phyloP scores from a whole-genome alignment of 2,888 invertebrate species.

The Cerceris rybyensis region DNA sequence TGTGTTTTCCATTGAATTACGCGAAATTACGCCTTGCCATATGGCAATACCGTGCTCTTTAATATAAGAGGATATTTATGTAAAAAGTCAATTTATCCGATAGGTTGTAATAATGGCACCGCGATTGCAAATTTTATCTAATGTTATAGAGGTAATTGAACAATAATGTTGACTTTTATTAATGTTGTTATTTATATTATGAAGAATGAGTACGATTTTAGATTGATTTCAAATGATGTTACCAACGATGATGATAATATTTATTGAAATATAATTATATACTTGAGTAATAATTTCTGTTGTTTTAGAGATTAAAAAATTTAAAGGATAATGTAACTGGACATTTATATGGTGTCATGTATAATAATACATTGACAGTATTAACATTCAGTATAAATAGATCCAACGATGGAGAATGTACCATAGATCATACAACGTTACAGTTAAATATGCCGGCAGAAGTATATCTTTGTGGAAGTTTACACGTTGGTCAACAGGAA shows the following conservation, averaged over 20 bases:
- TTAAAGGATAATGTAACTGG: slow-evolving; percentile 86
- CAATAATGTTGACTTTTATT: not conserved
- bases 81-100: slow-evolving; percentile 13
- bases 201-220: not conserved
- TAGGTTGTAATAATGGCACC: slow-evolving; percentile 85
- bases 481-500: slow-evolving; percentile 86
- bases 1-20: slow-evolving; percentile 22
- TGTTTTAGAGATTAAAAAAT: slow-evolving; percentile 86
- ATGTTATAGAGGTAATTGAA: slow-evolving; percentile 86
- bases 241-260: too few species aligned
- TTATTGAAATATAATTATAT: not conserved
- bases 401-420: slow-evolving; percentile 82
- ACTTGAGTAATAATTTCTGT: not conserved
- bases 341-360: slow-evolving; percentile 89
- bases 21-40: slow-evolving; percentile 39
- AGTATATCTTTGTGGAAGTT: slow-evolving; percentile 89
- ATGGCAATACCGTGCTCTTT: slow-evolving; percentile 30
- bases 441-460: slow-evolving; percentile 89
- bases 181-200: slow-evolving; percentile 23
- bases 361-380: slow-evolving; percentile 87
- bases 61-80: slow-evolving; percentile 24
- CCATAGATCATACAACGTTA: slow-evolving; percentile 83
- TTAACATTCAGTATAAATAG: slow-evolving; percentile 87
- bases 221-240: too few species aligned
- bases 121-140: slow-evolving; percentile 88